Percentiles rank a stretch among this genome's conserved stretches.
Conservation (phyloP, 2,888 invertebrate genomes). For the Hypolimnas misippus region DNA sequence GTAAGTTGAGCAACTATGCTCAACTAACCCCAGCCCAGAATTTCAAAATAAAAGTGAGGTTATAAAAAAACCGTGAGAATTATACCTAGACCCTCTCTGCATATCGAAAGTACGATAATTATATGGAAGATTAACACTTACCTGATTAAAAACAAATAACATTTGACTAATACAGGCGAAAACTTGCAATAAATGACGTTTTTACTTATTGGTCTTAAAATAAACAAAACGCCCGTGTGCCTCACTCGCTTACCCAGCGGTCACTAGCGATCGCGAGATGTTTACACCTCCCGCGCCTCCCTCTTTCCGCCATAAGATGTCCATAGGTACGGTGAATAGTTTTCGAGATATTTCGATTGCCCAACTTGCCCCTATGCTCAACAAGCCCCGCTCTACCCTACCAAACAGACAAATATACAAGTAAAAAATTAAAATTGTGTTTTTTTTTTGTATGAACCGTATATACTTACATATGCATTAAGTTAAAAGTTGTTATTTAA, state of each 20-base stretch:
- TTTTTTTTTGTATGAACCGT: too few species aligned
- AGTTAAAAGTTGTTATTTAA: too few species aligned
- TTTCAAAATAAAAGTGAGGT: slow-evolving; percentile 41
- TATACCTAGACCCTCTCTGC: slow-evolving; percentile 32
- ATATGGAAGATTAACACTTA: slow-evolving; percentile 34
- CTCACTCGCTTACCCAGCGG: slow-evolving; percentile 31
- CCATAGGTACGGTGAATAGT: slow-evolving; percentile 12
- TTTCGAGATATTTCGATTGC: slow-evolving; percentile 25
- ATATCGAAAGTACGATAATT: slow-evolving; percentile 40
- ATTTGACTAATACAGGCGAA: slow-evolving; percentile 39
- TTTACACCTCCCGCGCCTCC: slow-evolving; percentile 6
- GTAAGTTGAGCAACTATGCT: slow-evolving; percentile 39
- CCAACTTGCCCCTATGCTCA: slow-evolving; percentile 26
- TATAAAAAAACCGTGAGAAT: slow-evolving; percentile 38
- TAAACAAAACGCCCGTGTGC: slow-evolving; percentile 33
- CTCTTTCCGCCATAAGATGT: background rate
- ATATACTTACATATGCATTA: too few species aligned
- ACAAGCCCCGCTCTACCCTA: slow-evolving; percentile 29
- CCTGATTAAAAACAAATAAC: too few species aligned
- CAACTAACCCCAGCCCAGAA: slow-evolving; percentile 41
- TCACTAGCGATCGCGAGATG: slow-evolving; percentile 13
- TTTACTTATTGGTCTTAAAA: slow-evolving; percentile 40
- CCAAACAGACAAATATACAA: too few species aligned
- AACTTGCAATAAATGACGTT: slow-evolving; percentile 23
- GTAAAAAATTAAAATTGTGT: too few species aligned